A percentile compares a stretch with the other conserved stretches of the same genome.
These are phyloP conservation scores for Babylonia areolata DNA, from an alignment of 1,140 invertebrate genomes.

Conservation along the genomic window DNA sequence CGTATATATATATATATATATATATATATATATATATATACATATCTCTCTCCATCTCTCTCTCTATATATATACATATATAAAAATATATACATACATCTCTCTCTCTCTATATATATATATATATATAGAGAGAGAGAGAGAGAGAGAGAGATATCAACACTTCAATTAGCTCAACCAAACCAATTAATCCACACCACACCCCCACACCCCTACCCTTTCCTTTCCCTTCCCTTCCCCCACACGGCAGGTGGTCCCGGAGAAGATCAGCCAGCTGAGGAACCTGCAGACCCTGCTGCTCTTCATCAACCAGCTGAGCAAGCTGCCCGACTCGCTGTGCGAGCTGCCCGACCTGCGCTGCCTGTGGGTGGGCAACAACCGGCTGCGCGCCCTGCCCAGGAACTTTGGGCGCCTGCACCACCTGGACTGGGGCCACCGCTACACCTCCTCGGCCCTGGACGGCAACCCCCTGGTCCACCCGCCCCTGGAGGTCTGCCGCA, in stretches of 20 bases:
- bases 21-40: too few relatives aligned
- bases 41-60: too few relatives aligned
- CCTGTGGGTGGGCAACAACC: conserved; percentile 75
- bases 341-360: conserved; percentile 66
- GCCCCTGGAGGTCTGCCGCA: conserved; percentile 72
- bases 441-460: conserved; percentile 71
- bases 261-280: conserved; percentile 66
- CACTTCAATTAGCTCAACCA: too few relatives aligned
- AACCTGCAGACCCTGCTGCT: conserved; percentile 72
- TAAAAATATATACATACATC: too few relatives aligned
- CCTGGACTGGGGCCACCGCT: conserved; percentile 73
- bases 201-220: neutral
- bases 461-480: conserved; percentile 73
- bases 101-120: too few relatives aligned
- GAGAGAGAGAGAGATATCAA: too few relatives aligned
- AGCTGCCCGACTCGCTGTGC: conserved; percentile 71
- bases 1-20: too few relatives aligned
- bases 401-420: conserved; percentile 69
- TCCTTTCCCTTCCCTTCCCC: neutral
- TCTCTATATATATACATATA: too few relatives aligned
- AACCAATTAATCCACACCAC: too few relatives aligned
- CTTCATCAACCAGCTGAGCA: conserved; percentile 69
- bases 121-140: too few relatives aligned
- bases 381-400: conserved; percentile 65
- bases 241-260: conserved; percentile 58